Base-by-base conservation (phyloP, 1,140 invertebrate species). In the Drosophila watanabei region DNA sequence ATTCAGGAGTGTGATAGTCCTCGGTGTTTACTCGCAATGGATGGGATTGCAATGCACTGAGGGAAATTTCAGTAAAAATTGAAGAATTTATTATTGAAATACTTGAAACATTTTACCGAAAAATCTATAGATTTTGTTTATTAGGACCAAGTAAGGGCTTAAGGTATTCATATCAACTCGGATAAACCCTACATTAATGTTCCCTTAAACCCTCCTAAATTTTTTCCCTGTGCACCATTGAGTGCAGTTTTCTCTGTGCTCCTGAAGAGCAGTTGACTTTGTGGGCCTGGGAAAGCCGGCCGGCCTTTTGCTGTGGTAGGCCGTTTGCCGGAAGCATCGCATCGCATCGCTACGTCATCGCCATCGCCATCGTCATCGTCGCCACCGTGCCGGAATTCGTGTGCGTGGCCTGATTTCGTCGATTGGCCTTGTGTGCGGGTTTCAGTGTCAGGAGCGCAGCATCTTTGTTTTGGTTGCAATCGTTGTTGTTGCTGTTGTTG, bases 381-480 rank as follows among this genome's bases (percentile, higher is more conserved):
- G 77, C 61, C 51, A 72, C 70, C 71, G 56, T 77, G 79, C 51
- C 54, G 76, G 48, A 68, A 80, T 75, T 80, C 75, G 86, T 89
- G 86, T 89, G 81, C 81, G 85, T 89, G 85, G 85, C 85, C 85
- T 89, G 78, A 79, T 89, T 89, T 89, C 70, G 86, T 81, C 70
- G 85, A 89, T 88, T 88, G 84, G 84, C 84, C 85, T 79, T 79
- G 84, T 69, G 54, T 88, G 84, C 77, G 70, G 75, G 77, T 87
- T 86, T 87, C 83, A 87, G 83, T 87, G 83, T 87, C 84, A 89
- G 85, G 73, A 65, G 82, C 60, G 82, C 83, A 88, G 85, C 84
- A 88, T 88, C 84, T 88, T 87, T 87, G 77, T 79, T 79, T 59
- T 79, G 76, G 75, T 79, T 79, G 75, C 77, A 79, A 24, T 54